Evolutionary conservation across 2,888 invertebrate species (phyloP).

Genomic region (Apodemia zela): DNA sequence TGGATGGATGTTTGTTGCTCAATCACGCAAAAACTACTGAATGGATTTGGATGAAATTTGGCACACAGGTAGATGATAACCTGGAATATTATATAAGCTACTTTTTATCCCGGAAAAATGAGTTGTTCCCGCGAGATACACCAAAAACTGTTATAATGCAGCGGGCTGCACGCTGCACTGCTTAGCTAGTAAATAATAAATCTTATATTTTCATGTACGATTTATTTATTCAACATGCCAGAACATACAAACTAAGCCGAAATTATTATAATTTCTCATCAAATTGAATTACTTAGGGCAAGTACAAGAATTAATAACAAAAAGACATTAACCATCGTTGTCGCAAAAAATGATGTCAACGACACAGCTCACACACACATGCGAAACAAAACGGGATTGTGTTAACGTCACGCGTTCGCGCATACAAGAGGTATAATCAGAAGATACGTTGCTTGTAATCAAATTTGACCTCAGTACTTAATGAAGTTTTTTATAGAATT

Average conservation of each 20-base stretch:
- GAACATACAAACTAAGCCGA: neutral
- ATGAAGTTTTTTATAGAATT: neutral
- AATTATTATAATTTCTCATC: neutral
- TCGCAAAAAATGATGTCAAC: constrained; percentile 10
- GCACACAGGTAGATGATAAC: too few species aligned
- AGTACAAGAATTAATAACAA: constrained; percentile 2
- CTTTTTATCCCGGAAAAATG: too few species aligned
- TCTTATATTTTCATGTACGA: too few species aligned
- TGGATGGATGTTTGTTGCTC: too few species aligned
- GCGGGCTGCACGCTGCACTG: too few species aligned
- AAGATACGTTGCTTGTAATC: neutral
- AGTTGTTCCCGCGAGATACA: too few species aligned
- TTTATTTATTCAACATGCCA: too few species aligned
- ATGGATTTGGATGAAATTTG: too few species aligned
- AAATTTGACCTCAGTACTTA: neutral
- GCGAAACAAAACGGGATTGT: constrained; percentile 33
- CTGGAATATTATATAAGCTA: too few species aligned
- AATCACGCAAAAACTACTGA: too few species aligned
- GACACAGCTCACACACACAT: constrained; percentile 22
- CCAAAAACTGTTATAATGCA: too few species aligned
- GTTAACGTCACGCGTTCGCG: constrained; percentile 18
- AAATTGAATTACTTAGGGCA: neutral
- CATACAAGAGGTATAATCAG: neutral
- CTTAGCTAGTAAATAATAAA: too few species aligned
- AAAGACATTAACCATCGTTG: neutral